Base-by-base conservation (phyloP, 2,888 invertebrate species). In the Temnothorax unifasciatus region DNA sequence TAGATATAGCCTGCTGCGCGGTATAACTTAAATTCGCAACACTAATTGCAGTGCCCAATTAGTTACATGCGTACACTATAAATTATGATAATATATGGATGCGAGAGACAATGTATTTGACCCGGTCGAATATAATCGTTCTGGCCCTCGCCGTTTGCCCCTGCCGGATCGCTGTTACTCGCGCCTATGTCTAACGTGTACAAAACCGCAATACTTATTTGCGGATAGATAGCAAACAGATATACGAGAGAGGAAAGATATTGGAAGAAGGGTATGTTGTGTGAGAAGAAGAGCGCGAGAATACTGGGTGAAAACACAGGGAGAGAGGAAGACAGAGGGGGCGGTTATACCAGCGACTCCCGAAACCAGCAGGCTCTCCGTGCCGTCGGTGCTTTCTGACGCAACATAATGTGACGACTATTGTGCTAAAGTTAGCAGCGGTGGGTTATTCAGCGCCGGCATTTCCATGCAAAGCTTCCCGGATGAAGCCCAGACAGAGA, bases 391-490 rank as follows among this genome's bases (percentile, higher is more conserved):
- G 89, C 90, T 91, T 91, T 90, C 92, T 91, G 91, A 89, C 88
- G 92, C 91, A 92, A 93, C 92, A 90, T 92, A 93, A 93, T 92
- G 92, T 93, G 93, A 93, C 92, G 92, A 91, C 90, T 92, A 93
- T 93, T 93, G 93, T 93, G 91, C 90, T 91, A 86, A 89, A 93
- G 92, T 93, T 93, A 93, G 92, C 91, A 87, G 89, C 87, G 90
- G 91, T 90, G 88, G 90, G 92, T 93, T 93, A 93, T 93, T 93
- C 93, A 93, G 90, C 89, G 90, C 89, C 91, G 89, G 92, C 92
- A 92, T 93, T 93, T 92, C 92, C 93, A 93, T 93, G 92, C 90
- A 92, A 91, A 93, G 92, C 92, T 54, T 91, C 90, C 91, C 90
- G 91, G 89, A 91, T 87, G 89, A 85, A 91, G 89, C 90, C 88